Conservation (phyloP, 2,113 vertebrate genomes). For the Brachypteracias leptosomus region DNA sequence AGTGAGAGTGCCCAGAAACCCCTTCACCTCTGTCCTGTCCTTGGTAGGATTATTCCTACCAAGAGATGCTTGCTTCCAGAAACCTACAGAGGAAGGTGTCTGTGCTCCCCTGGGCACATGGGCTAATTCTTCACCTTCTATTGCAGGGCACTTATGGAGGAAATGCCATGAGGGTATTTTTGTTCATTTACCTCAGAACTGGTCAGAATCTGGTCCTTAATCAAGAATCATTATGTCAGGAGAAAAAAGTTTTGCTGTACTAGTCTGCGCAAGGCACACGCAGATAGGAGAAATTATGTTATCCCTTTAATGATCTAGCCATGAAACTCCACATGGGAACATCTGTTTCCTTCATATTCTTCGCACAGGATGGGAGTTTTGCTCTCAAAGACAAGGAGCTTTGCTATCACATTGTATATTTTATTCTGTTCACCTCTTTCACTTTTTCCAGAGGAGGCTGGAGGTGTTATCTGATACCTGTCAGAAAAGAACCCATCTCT, state of each 20-base stretch:
- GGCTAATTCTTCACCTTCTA: not conserved
- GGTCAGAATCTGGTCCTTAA: not conserved
- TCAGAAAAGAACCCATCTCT: slow-evolving; percentile 14
- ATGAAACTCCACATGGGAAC: not conserved
- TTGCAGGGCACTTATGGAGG: not conserved
- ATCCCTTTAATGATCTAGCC: not conserved
- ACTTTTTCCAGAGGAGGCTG: not conserved
- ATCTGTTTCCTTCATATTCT: slow-evolving; percentile 40
- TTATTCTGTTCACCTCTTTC: not conserved
- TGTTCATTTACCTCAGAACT: not conserved
- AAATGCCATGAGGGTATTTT: not conserved
- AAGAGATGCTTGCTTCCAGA: not conserved
- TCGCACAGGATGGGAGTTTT: slow-evolving; percentile 1
- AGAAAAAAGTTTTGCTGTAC: not conserved
- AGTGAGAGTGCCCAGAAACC: not conserved
- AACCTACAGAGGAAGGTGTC: not conserved
- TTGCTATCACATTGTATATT: slow-evolving; percentile 39
- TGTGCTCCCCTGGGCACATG: not conserved
- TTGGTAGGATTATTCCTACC: not conserved
- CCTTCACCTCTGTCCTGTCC: not conserved
- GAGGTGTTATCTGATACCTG: slow-evolving; percentile 18
- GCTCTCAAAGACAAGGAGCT: slow-evolving; percentile 10
- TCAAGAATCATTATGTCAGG: not conserved
- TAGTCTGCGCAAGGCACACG: not conserved
- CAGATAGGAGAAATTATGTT: not conserved